Base-by-base conservation (phyloP, 2,888 invertebrate species). In the Polyommatus iphigenia region DNA sequence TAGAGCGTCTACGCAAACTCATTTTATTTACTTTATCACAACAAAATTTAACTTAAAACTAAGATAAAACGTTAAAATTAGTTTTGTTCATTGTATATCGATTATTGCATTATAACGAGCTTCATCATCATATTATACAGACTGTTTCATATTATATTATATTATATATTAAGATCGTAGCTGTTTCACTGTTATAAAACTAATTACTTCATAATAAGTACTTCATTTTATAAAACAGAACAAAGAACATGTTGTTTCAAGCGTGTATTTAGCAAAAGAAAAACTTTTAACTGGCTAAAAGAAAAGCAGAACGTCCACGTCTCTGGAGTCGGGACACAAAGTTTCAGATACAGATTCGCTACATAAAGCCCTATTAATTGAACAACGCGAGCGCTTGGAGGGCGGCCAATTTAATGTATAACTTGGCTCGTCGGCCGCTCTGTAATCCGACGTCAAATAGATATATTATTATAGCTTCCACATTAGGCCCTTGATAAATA, bases 371-470 rank as follows among this genome's bases (percentile, higher is more conserved):
- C 88, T 88, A 91, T 92, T 92, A 93, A 91, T 91, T 90, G 90
- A 87, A 87, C 89, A 88, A 85, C 85, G 87, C 86, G 83, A 32
- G 67, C 82, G 86, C 85, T 93, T 91, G 91, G 91, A 90, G 85
- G 84, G 81, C 81, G 81, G 91, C 92, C 93, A 93, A 91, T 90
- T 88, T 91, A 90, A 91, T 91, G 90, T 91, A 91, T 90, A 88
- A 88, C 88, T 90, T 92, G 92, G 92, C 91, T 90, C 88, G 81
- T 80, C 81, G 77, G 77, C 59, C 77, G 79, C 85, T 84, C 81
- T 81, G 87, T 89, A 89, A 90, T 89, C 88, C 88, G 82, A 87
- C 84, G 86, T 85, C 89, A 87, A 90, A 90, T 89, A 85, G 87
- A 85, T 89, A 89, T 88, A 89, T 88, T 89, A 91, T 89, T 86